Base-by-base conservation (phyloP, 2,888 invertebrate genomes). In the Boloria euphrosyne region DNA sequence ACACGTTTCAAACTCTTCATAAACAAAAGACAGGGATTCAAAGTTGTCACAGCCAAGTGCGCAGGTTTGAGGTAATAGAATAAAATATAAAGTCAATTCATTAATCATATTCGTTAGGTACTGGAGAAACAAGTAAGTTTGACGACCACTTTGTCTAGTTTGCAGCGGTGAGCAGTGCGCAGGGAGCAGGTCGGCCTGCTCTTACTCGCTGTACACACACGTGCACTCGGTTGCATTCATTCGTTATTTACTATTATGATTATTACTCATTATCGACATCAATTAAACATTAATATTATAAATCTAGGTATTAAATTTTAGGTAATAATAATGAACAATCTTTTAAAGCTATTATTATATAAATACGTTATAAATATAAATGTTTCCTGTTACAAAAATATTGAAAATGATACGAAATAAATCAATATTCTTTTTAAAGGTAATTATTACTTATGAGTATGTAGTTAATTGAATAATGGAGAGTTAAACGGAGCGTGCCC, bases 331-430 rank as follows among this genome's bases (percentile, higher is more conserved):
- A 90, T 91, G 90, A 93, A 93, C 92, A 92, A 93, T 91, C 92
- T 92, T 93, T 92, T 93, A 91, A 92, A 92, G 91, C 92, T 92
- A 91, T 91, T 91, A 92, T 92, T 91, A 92, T 92, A 92, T 91
- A 92, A 92, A 93, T 93, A 93, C 92, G 92, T 93, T 93, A 93
- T 92, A 86, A 90, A 90, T 89, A 92, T 92, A 90, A 93, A 93
- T 92, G 93, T 92, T 93, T 92, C 93, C 93, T 93, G 93, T 93
- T 93, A 93, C 91, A 90, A 90, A 91, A 90, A 90, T 90, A 90
- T 90, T 90, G 90, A 91, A 89, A 90, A 90, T 88, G 89, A 91
- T 91, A 91, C 91, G 91, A 91, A 88, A 85, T 90, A 87, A 91
- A 91, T 91, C 91, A 90, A 90, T 90, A 90, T 91, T 90, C 88